Conservation (phyloP, 2,113 vertebrate species). For the Mola mola region DNA sequence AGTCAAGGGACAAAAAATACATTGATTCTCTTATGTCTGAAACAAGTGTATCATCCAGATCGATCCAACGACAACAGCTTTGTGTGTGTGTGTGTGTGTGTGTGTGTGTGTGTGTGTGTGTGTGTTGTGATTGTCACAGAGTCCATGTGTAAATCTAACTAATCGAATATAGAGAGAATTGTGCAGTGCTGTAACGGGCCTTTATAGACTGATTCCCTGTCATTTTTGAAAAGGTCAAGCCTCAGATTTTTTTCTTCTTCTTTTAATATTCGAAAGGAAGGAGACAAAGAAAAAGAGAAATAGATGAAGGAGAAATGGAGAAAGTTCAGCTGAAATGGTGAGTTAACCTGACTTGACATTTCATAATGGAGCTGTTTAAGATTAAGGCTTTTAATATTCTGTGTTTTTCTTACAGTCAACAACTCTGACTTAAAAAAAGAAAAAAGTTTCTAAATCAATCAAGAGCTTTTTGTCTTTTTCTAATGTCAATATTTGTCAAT, state of each 20-base stretch:
- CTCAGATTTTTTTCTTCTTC: constrained; percentile 28
- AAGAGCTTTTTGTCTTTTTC: not conserved
- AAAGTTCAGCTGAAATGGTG: constrained; percentile 3
- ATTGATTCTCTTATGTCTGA: constrained; percentile 45
- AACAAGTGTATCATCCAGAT: constrained; percentile 10
- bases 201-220: constrained; percentile 59
- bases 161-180: constrained; percentile 36
- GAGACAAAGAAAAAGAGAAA: not conserved
- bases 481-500: no score
- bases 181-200: constrained; percentile 16
- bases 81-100: not conserved
- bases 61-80: constrained; percentile 7
- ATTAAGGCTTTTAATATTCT: not conserved
- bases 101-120: constrained; percentile 18
- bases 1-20: constrained; percentile 38
- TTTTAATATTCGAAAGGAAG: constrained; percentile 20
- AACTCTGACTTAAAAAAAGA: no score
- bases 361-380: not conserved
- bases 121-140: no score
- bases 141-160: constrained; percentile 35
- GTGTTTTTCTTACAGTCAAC: no score
- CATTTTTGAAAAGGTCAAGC: constrained; percentile 68
- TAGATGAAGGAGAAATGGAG: not conserved
- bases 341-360: not conserved
- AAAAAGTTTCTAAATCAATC: no score